Evolutionary conservation across 2,797 vertebrate species (phyloP).

Genomic region (Cyprinella venusta): DNA sequence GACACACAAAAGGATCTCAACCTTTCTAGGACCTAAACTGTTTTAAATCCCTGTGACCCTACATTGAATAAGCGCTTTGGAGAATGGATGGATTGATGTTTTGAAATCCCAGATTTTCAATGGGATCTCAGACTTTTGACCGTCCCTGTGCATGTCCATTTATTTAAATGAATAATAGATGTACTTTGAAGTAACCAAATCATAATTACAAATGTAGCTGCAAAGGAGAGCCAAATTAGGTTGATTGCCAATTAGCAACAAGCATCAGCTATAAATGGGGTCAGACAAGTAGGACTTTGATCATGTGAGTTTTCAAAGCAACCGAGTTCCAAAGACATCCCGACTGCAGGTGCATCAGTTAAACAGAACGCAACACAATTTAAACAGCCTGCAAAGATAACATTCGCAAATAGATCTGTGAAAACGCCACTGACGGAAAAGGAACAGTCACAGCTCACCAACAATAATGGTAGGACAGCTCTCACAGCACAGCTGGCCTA

Average conservation of each 20-base stretch:
- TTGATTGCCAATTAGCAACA: slow-evolving; percentile 37
- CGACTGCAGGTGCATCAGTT: slow-evolving; percentile 64
- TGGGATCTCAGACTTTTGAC: not conserved
- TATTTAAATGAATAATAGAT: slow-evolving; percentile 26
- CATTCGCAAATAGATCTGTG: not conserved
- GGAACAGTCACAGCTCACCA: not conserved
- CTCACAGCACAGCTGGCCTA: not conserved
- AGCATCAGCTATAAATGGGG: slow-evolving; percentile 61
- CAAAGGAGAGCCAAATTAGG: slow-evolving; percentile 17
- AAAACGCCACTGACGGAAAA: not conserved
- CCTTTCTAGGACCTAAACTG: not conserved
- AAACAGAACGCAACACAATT: slow-evolving; percentile 52
- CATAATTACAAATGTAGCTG: slow-evolving; percentile 28
- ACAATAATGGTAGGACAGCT: not conserved
- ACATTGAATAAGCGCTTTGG: not conserved
- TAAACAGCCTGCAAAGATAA: not conserved
- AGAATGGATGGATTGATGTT: not conserved
- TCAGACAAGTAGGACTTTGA: slow-evolving; percentile 62
- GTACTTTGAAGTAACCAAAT: slow-evolving; percentile 30
- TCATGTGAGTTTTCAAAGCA: slow-evolving; percentile 60
- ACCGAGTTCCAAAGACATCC: slow-evolving; percentile 41
- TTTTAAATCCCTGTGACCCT: not conserved
- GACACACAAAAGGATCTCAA: slow-evolving; percentile 39
- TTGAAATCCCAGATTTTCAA: not conserved
- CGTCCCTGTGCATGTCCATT: not conserved